These are phyloP conservation scores for Lycaon pictus DNA, from an alignment of 2,113 vertebrate species.

Conservation along the genomic window DNA sequence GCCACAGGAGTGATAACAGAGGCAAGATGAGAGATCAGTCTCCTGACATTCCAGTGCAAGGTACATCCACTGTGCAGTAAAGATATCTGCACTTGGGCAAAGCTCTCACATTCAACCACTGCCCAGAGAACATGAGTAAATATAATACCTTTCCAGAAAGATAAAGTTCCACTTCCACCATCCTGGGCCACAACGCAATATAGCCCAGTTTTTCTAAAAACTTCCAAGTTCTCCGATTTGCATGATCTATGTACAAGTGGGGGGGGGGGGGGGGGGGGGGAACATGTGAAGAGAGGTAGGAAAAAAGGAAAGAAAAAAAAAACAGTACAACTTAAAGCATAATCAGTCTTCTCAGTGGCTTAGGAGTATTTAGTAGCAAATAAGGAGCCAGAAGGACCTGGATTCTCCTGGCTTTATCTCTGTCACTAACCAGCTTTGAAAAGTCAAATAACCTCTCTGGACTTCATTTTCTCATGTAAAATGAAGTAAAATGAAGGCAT, in stretches of 20 bases:
- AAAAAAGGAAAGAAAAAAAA: background rate
- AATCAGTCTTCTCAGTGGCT: background rate
- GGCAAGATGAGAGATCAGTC: background rate
- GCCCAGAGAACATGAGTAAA: background rate
- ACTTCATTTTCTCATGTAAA: conserved; percentile 22
- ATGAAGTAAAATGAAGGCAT: conserved; percentile 48
- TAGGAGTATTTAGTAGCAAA: background rate
- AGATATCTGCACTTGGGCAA: background rate
- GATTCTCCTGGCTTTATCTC: background rate
- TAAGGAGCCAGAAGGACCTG: background rate
- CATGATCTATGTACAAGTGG: background rate
- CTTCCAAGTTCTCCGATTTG: conserved; percentile 25
- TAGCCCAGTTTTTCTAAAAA: background rate
- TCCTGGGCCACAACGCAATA: background rate
- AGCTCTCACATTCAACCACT: background rate
- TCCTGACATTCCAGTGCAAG: background rate
- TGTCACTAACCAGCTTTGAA: background rate
- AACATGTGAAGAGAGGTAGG: background rate
- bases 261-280: fast-evolving
- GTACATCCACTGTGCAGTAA: background rate
- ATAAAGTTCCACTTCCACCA: background rate
- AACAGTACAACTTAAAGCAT: background rate
- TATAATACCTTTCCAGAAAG: background rate
- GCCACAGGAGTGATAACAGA: background rate
- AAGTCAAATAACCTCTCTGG: background rate